A percentile compares a stretch with the other conserved stretches of the same genome.
Evolutionary conservation across 2,113 vertebrate species (phyloP).

Genomic region (Neopipo cinnamomea): DNA sequence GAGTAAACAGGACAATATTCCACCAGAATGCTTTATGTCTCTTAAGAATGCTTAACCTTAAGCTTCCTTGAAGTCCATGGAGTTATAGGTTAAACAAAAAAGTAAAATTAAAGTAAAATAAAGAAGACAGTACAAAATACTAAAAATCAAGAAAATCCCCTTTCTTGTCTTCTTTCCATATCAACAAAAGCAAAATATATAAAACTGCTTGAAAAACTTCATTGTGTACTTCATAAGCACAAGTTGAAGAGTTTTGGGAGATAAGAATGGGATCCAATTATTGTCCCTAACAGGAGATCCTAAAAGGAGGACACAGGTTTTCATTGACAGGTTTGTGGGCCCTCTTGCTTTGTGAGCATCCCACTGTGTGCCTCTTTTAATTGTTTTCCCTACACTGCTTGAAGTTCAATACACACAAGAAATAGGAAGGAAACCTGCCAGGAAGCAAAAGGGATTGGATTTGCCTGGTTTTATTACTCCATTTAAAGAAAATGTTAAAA

Average conservation of each 20-base stretch:
- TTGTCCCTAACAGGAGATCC: background rate
- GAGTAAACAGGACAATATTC: background rate
- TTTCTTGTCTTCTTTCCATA: background rate
- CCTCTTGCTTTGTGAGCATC: background rate
- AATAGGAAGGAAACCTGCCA: background rate
- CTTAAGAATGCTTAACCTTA: background rate
- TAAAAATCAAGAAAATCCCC: background rate
- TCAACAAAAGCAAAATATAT: background rate
- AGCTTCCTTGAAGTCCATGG: background rate
- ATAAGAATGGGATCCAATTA: background rate
- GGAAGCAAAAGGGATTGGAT: background rate
- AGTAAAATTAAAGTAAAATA: background rate
- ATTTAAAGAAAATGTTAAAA: conserved; percentile 17
- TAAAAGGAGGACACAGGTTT: background rate
- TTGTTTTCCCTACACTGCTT: background rate
- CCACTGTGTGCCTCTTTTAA: background rate
- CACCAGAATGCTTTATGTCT: background rate
- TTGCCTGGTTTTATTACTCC: background rate
- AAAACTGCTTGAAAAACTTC: background rate
- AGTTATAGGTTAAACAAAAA: background rate
- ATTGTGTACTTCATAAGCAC: rapidly evolving
- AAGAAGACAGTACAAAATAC: background rate
- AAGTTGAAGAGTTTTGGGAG: background rate
- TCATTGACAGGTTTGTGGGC: background rate
- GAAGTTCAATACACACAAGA: background rate